Evolutionary conservation across 2,113 vertebrate genomes (phyloP), one percentile per base, ranked within the genome.

Genomic region (Protobothrops flavoviridis): DNA sequence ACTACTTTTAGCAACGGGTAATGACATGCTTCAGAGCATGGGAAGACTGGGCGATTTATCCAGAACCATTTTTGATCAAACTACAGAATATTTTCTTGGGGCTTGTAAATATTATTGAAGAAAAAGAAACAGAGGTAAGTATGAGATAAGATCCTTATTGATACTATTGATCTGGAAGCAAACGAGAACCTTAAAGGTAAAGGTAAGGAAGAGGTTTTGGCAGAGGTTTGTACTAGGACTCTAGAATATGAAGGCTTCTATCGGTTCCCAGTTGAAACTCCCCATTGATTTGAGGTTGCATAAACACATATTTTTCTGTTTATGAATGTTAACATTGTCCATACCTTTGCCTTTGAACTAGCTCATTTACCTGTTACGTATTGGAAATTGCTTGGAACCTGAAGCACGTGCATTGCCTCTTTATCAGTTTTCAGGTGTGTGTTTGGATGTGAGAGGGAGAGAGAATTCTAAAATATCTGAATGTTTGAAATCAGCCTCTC

Each of bases 11-110:
- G 99, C 99, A 99, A 99, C 97, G 99, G 81, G 99, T 99, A 56
- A 99, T 99, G 99, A 98, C 99, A 0, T 99, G 99, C 97, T 99
- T 99, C 97, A 98, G 99, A 96, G 99, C 99, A 0, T 99, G 99
- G 99, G 99, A 99, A 96, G 99, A 99, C 95, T 99, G 99, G 99
- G 98, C 99, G 0, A 99, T 99, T 95, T 99, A 99, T 97, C 99
- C 99, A n/a, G 99, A 99, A 91, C 99, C 99, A 21, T 99, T 99
- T 98, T 98, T 99, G 95, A 99, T 99, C 97, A 99, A 99, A 97
- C 97, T 99, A 50, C 99, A 99, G 97, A 99, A 99, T 97, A 99
- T 99, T 96, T 99, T 99, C 97, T 97, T 99, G 96, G 99, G 99
- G 45, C 98, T 99, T 91, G 99, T 99, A 94, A 99, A 99, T 97